Conservation (phyloP, 2,797 vertebrate genomes). For the Caiman crocodilus region DNA sequence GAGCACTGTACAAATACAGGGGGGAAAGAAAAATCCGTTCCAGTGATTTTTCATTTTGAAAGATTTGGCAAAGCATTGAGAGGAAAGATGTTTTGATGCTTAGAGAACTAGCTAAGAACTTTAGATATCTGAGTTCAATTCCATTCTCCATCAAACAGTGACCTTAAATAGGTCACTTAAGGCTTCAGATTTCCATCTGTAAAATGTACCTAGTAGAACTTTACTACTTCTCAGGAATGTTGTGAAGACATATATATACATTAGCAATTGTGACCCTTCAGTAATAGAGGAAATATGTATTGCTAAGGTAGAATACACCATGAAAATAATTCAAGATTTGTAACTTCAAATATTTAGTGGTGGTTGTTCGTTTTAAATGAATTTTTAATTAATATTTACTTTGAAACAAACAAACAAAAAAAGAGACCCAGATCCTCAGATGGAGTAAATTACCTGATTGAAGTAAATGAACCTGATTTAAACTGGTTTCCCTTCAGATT, state of each 20-base stretch:
- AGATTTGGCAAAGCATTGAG: background rate
- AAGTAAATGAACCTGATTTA: no score
- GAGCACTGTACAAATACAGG: background rate
- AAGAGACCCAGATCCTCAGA: no score
- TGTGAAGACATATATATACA: background rate
- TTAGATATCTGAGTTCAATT: background rate
- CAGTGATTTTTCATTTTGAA: background rate
- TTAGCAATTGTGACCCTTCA: background rate
- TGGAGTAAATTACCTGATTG: no score
- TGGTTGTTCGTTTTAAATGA: no score
- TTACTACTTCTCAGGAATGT: background rate
- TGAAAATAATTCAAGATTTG: background rate
- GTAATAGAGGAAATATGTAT: background rate
- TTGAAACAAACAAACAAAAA: no score
- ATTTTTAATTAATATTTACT: no score
- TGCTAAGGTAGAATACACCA: background rate
- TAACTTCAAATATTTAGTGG: background rate
- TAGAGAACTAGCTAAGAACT: background rate
- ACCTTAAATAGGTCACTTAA: background rate
- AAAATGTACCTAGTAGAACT: background rate
- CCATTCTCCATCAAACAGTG: background rate
- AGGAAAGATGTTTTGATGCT: background rate
- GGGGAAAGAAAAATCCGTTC: background rate
- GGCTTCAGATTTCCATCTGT: background rate
- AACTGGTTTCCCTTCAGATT: background rate